Percentiles rank a stretch among this genome's conserved stretches.
These are phyloP conservation scores for Pheosia tremula DNA, from an alignment of 2,888 invertebrate genomes.

Conservation along the genomic window DNA sequence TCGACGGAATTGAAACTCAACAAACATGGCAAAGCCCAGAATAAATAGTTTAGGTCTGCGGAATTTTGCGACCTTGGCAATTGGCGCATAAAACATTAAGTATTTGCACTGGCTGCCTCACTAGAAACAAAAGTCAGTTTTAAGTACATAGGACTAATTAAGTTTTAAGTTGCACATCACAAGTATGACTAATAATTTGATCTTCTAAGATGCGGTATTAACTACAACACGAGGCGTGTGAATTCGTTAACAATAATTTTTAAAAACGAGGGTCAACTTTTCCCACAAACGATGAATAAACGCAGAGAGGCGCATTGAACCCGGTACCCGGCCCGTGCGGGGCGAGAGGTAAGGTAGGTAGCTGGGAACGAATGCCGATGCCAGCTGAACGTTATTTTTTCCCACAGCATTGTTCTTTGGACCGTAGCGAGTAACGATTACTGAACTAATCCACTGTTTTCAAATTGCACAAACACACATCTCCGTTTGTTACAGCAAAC, in stretches of 20 bases:
- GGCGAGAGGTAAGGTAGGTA: constrained; percentile 79
- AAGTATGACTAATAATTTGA: constrained; percentile 14
- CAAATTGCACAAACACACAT: constrained; percentile 57
- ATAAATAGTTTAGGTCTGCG: constrained; percentile 70
- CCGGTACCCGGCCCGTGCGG: constrained; percentile 80
- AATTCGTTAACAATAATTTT: constrained; percentile 83
- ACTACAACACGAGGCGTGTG: constrained; percentile 72
- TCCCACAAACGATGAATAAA: constrained; percentile 85
- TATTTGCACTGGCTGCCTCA: constrained; percentile 49
- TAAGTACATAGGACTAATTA: constrained; percentile 23
- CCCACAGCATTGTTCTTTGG: constrained; percentile 85
- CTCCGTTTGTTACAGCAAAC: constrained; percentile 34
- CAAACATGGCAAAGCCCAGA: constrained; percentile 75
- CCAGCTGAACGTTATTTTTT: constrained; percentile 86
- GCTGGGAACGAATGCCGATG: constrained; percentile 83
- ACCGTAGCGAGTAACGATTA: constrained; percentile 74
- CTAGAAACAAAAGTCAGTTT: constrained; percentile 37
- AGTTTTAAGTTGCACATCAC: constrained; percentile 30
- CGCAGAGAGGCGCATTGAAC: constrained; percentile 83
- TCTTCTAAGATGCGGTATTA: constrained; percentile 69
- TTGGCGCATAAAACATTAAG: constrained; percentile 55
- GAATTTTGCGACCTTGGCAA: constrained; percentile 71
- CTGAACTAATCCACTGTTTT: constrained; percentile 58
- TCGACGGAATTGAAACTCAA: constrained; percentile 71
- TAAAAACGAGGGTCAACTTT: constrained; percentile 83